Evolutionary conservation across 2,888 invertebrate genomes (phyloP).

Genomic region (Lycocerus yunnanus): DNA sequence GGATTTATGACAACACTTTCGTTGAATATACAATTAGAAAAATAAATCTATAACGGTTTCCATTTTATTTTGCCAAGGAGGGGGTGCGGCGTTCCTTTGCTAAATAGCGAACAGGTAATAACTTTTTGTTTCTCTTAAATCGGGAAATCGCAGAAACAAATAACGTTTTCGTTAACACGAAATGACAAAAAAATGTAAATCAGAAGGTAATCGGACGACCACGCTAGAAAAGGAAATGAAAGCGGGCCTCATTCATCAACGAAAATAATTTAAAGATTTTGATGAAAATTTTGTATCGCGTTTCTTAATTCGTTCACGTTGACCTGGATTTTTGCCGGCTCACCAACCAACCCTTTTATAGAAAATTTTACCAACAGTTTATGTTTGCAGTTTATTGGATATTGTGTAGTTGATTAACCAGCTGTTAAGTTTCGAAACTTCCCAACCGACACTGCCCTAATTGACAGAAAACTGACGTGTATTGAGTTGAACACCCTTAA

Average conservation of each 20-base stretch:
- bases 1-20: neutral
- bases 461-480: slow-evolving; percentile 3
- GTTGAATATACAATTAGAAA: neutral
- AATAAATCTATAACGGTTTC: neutral
- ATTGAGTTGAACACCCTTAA: slow-evolving; percentile 3
- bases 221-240: slow-evolving; percentile 19
- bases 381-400: neutral
- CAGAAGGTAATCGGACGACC: slow-evolving; percentile 13
- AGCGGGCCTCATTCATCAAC: slow-evolving; percentile 15
- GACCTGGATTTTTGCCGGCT: neutral
- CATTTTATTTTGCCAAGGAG: neutral
- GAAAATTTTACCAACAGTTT: neutral
- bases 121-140: neutral
- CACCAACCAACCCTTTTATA: neutral
- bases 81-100: neutral
- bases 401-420: slow-evolving; percentile 2
- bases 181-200: slow-evolving; percentile 15
- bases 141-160: neutral
- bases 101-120: neutral
- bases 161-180: neutral
- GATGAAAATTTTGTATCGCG: neutral
- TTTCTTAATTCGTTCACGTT: neutral
- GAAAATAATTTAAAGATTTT: slow-evolving; percentile 15
- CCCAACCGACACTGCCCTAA: neutral
- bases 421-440: slow-evolving; percentile 3